Base-by-base conservation (phyloP, 2,113 vertebrate species). In the Brachyhypopomus occidentalis region DNA sequence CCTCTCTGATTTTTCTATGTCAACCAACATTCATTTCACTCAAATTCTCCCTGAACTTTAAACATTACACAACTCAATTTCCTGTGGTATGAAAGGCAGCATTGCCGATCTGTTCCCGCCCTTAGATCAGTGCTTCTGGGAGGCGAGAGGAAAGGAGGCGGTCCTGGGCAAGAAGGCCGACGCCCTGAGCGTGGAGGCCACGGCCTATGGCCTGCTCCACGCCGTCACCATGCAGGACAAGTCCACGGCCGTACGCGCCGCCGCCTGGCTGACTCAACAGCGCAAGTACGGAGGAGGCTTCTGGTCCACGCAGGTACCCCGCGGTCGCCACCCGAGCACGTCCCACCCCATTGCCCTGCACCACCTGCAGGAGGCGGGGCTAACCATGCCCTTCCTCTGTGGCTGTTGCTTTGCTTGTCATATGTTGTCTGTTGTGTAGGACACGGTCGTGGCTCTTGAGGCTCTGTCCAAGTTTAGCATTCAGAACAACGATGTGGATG, bases 381-480 rank as follows among this genome's bases (percentile, higher is more conserved):
- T 12, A 5, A 58, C 4, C 2, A 59, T 1, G 56, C 4, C 11
- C 7, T 59, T 59, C 20, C n/a, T 2, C 9, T 27, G 27, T 14
- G 27, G 1, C 22, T 30, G 20, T 41, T 71, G 16, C 25, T 52
- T n/a, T 17, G 41, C 9, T 2, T n/a, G n/a, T n/a, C n/a, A n/a
- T n/a, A 6, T 5, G 8, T 69, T 30, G 5, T 69, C 20, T 78
- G 27, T 17, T 41, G 48, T 45, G 16, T 25, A 89, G 88, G 88
- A 89, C 38, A 89, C 88, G 4, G 87, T 87, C 6, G 60, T 89
- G 22, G 88, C 88, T 14, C 82, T 89, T n/a, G 88, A 89, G 60
- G 88, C 87, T 62, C 27, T 89, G 23, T 1, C 82, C 16, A 41
- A 70, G 25, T 88, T 69, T 79, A 87, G 86, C 80, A 72, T 72